Base-by-base conservation (phyloP, 2,888 invertebrate species). In the Ecdyonurus torrentis region DNA sequence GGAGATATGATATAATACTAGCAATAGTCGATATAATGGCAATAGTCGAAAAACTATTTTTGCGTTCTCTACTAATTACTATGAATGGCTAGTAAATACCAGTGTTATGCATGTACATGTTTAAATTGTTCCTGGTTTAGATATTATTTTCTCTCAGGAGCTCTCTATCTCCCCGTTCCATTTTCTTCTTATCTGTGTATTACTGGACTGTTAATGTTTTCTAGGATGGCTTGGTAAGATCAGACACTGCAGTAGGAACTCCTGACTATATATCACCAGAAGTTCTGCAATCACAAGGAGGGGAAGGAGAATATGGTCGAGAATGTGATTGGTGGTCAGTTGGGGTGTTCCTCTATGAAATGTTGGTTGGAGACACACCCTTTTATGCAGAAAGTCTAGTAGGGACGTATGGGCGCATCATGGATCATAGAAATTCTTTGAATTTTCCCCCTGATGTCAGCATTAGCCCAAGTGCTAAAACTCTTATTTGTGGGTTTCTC, bases 291-390 rank as follows among this genome's bases (percentile, higher is more conserved):
- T 96, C 96, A 52, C 97, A 97, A 77, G 95, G 95, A 67, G 90
- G 91, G 52, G 91, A 93, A 73, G 94, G 94, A 64, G 90, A 92
- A 65, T 99, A 99, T 75, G 98, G 98, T 0, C 82, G 94, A 58
- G 98, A 99, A 76, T 97, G 96, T 78, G 97, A 98, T 77, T 97
- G 95, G 94, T 98, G 97, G 97, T 96, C 97, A 22, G 97, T 98
- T 24, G 99, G 99, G 63, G 96, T 99, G 70, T 95, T 99, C 76
- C 83, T 99, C 1, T 99, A 95, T 76, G 99, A 99, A 81, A 97
- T 99, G 97, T 80, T 99, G 62, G 89, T 95, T 64, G 96, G 96
- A 5, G 99, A 99, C 75, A 96, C 99, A 15, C 99, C 99, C 0
- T 99, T 99, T 77, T 98, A 94, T 77, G 98, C 98, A 2, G 99